Base-by-base conservation (phyloP, 2,797 vertebrate genomes). In the Sitta carolinensis region DNA sequence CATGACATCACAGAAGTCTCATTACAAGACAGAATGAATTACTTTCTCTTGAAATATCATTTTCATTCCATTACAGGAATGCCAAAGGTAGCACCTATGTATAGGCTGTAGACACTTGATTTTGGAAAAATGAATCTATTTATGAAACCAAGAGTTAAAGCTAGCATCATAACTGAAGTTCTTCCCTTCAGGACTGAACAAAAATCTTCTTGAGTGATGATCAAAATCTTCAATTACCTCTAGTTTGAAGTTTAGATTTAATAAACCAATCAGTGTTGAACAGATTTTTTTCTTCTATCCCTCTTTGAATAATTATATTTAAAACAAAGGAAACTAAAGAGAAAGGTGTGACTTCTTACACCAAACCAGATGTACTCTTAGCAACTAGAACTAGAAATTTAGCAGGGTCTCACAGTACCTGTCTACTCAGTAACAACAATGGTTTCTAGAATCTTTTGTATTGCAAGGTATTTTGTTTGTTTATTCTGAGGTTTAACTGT, bases 41-140 rank as follows among this genome's bases (percentile, higher is more conserved):
- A 9, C 5, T 45, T 13, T 76, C 13, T 66, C 42, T 63, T 42
- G n/a, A n/a, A 78, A 58, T 69, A 40, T 1, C 0, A 2, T 9
- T 73, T 93, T 74, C 2, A 2, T 29, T 66, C 25, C 23, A 50
- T 50, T 63, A 63, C 45, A 47, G 6, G 27, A 63, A 5, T 59
- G 8, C 10, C 21, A 91, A 50, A 38, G 0, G 11, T 62, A 19
- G 3, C 23, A 85, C 19, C 4, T 27, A 43, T 32, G 6, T 26
- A 12, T 34, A 61, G 11, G 11, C 6, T 70, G 3, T 12, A 80
- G 43, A 74, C 5, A 27, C 5, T 32, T 68, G 51, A 36, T 64
- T 58, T 66, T 3, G 5, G 42, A 13, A 79, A 89, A 73, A 87
- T 13, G 0, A 47, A 51, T 27, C 30, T 62, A 22, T 8, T 51